Base-by-base conservation (phyloP, 2,797 vertebrate species). In the Chiroxiphia lanceolata region DNA sequence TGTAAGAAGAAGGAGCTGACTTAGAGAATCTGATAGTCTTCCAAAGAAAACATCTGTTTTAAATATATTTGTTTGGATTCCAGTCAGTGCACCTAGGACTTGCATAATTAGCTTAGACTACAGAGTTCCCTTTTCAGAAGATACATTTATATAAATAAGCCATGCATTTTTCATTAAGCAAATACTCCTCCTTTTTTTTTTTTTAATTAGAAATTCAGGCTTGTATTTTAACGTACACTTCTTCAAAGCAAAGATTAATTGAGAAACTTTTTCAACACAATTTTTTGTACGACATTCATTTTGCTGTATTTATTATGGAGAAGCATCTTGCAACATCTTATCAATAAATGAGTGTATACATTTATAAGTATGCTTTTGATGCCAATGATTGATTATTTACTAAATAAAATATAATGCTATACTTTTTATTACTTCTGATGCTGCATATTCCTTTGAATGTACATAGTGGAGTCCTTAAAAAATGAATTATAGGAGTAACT, bases 31-130 rank as follows among this genome's bases (percentile, higher is more conserved):
- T 93, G 93, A 93, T 54, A 83, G 26, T 93, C 42, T 65, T 97
- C 97, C 97, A 98, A 98, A 97, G 95, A 97, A 98, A 98, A 98
- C 97, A 98, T 78, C 96, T 95, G 84, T 80, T 97, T 95, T 96
- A 96, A 97, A 96, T 95, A 89, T 97, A 96, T 97, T 97, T 98
- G 93, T 98, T 97, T 98, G 97, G 97, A 97, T 96, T 97, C 93
- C 82, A 96, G 94, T 97, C 94, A 97, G 71, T 13, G 44, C 84
- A 97, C 96, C 96, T 96, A 96, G 69, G 90, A 91, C 91, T 96
- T 94, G 96, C 97, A 97, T 98, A 98, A 97, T 97, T 97, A 97
- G 87, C 96, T 96, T 80, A 91, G 89, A 95, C 95, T 95, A 98
- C 97, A 98, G 89, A 96, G 94, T 96, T 96, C 96, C 88, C 95